phyloP scores from a whole-genome alignment of 2,797 vertebrate species.

The Trematomus bernacchii region DNA sequence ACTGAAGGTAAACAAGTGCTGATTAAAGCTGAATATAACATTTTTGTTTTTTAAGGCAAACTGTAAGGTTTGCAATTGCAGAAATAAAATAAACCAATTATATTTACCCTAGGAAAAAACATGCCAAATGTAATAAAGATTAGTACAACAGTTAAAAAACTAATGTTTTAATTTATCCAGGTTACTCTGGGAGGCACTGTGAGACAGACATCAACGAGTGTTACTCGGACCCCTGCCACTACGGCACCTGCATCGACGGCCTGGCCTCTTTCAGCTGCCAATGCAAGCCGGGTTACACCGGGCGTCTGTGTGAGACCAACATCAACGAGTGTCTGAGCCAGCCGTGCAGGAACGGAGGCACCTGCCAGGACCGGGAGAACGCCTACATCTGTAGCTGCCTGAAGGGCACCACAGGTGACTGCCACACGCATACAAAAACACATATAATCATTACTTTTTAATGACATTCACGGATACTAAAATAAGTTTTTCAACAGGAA shows the following conservation, averaged over 20 bases:
- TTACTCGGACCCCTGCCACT: conserved; percentile 92
- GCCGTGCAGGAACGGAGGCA: conserved; percentile 94
- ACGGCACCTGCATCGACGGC: conserved; percentile 91
- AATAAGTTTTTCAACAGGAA: conserved; percentile 78
- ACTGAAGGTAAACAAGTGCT: conserved; percentile 88
- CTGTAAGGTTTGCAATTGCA: neutral
- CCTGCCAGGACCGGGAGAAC: conserved; percentile 93
- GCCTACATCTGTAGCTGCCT: conserved; percentile 92
- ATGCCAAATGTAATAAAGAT: neutral
- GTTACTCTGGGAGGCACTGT: conserved; percentile 91
- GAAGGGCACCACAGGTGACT: conserved; percentile 92
- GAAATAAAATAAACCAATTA: neutral
- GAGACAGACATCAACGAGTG: conserved; percentile 94
- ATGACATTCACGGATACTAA: neutral
- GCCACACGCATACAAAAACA: neutral
- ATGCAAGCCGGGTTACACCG: conserved; percentile 92
- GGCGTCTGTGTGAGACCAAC: conserved; percentile 94
- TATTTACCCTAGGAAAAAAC: neutral
- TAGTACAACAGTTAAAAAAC: neutral
- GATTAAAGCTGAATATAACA: neutral
- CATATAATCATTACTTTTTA: neutral
- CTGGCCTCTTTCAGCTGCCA: conserved; percentile 93
- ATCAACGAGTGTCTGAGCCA: conserved; percentile 97
- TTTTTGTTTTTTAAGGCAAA: neutral
- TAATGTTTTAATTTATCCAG: conserved; percentile 70